Percentiles rank a stretch among this genome's conserved stretches.
Conservation (phyloP, 2,113 vertebrate species). For the Ciconia stormi region DNA sequence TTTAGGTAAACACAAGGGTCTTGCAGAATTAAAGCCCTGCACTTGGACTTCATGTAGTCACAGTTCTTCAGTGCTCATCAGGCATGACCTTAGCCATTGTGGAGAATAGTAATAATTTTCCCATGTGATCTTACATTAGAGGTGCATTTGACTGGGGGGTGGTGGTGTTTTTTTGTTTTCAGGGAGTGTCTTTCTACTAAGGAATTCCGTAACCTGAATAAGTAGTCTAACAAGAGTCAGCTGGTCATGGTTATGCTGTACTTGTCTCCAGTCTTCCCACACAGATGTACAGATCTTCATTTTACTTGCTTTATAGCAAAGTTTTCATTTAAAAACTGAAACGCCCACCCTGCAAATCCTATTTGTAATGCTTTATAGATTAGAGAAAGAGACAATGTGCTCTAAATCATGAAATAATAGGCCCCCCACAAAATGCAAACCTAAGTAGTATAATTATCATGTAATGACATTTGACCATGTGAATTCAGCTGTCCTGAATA, state of each 20-base stretch:
- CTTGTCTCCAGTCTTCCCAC: neutral
- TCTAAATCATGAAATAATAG: constrained; percentile 29
- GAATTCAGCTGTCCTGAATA: constrained; percentile 39
- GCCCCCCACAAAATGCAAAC: neutral
- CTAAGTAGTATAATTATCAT: constrained; percentile 1
- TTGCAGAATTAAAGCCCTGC: neutral
- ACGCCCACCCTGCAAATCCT: neutral
- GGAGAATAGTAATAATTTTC: neutral
- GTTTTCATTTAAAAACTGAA: neutral
- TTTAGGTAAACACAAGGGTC: neutral
- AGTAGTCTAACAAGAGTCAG: neutral
- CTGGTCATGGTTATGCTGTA: neutral
- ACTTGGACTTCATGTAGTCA: neutral
- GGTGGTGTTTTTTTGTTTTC: neutral
- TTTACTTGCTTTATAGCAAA: neutral
- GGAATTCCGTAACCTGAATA: neutral
- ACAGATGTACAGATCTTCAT: neutral
- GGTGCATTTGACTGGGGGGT: neutral
- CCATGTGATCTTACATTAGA: neutral
- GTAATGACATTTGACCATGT: constrained; percentile 37
- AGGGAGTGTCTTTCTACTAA: neutral
- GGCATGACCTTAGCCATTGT: neutral
- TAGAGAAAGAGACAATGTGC: neutral
- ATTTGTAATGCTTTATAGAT: neutral
- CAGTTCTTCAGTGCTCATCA: neutral